phyloP scores from a whole-genome alignment of 2,113 vertebrate species.

The Laticauda laticaudata region DNA sequence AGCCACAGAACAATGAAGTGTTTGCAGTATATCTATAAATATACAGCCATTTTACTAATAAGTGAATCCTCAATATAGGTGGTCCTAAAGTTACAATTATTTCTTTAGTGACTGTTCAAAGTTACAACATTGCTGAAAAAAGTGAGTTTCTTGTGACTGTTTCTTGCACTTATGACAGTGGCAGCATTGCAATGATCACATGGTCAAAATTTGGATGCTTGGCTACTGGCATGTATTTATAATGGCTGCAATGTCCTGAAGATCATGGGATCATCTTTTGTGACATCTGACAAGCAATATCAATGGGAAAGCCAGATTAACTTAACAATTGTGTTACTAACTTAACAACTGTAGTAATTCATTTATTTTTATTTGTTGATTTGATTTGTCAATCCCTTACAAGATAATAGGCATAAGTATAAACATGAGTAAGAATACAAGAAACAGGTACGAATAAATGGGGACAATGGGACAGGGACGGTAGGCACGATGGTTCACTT shows the following conservation, averaged over 20 bases:
- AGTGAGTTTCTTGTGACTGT: background rate
- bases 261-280: background rate
- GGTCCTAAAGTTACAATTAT: background rate
- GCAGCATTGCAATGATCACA: background rate
- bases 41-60: background rate
- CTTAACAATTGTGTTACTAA: background rate
- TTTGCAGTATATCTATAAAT: background rate
- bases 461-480: too few species aligned
- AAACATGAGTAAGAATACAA: too few species aligned
- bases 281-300: background rate
- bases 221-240: background rate
- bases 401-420: too few species aligned
- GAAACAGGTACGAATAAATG: too few species aligned
- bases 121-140: background rate
- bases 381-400: too few species aligned
- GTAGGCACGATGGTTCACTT: too few species aligned
- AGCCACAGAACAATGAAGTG: background rate
- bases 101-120: too few species aligned
- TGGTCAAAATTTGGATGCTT: background rate
- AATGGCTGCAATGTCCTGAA: background rate
- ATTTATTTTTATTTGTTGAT: background rate
- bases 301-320: background rate
- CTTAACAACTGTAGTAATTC: background rate
- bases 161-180: background rate
- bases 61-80: background rate